A percentile compares a stretch with the other conserved stretches of the same genome.
Conservation (phyloP, 2,797 vertebrate species). For the Alfaro cultratus region DNA sequence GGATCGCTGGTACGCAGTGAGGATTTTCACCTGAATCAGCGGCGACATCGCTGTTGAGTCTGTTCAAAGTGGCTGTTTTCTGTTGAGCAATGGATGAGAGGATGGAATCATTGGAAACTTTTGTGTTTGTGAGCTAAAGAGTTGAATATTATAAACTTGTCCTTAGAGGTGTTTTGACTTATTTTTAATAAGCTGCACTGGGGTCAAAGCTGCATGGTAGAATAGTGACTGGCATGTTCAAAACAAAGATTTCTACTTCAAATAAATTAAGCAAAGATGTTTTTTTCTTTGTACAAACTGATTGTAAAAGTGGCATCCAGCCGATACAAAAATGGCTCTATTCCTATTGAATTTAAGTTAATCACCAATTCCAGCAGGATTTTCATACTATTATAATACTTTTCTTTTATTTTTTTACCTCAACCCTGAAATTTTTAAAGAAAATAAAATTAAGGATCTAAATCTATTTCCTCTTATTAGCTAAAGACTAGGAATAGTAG, state of each 20-base stretch:
- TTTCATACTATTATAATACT: not conserved
- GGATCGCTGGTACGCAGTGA: conserved; percentile 8
- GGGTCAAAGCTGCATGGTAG: not conserved
- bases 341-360: not conserved
- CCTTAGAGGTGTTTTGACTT: not conserved
- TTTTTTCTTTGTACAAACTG: not conserved
- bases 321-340: not conserved
- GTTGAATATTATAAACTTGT: not conserved
- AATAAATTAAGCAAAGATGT: not conserved
- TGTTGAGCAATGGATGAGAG: conserved; percentile 10
- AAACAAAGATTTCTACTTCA: not conserved
- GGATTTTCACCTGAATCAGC: conserved; percentile 10
- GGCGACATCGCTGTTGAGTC: conserved; percentile 10
- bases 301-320: not conserved
- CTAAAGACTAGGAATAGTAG: not conserved
- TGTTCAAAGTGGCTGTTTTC: conserved; percentile 24
- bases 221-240: not conserved
- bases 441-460: not conserved
- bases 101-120: not conserved
- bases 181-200: not conserved
- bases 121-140: not conserved
- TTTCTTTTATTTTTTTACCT: not conserved
- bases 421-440: not conserved
- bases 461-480: not conserved
- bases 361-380: not conserved